A percentile compares a stretch with the other conserved stretches of the same genome.
phyloP scores from a whole-genome alignment of 2,888 invertebrate species.

The Apoda limacodes region DNA sequence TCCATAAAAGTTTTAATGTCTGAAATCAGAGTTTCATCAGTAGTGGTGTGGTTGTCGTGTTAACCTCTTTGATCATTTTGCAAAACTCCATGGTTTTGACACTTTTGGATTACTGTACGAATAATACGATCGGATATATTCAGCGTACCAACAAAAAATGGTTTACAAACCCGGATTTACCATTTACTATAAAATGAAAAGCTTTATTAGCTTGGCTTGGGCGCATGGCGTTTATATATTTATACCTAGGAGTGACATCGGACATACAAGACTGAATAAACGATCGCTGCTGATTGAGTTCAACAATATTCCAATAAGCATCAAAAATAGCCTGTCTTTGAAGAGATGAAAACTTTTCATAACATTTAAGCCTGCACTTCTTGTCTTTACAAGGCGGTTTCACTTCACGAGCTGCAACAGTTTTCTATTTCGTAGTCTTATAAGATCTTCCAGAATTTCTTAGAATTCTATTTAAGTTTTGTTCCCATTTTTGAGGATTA shows the following conservation, averaged over 20 bases:
- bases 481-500: constrained; percentile 15
- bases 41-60: constrained; percentile 16
- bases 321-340: too few relatives aligned
- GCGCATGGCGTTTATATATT: background rate
- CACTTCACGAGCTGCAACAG: constrained; percentile 14
- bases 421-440: constrained; percentile 13
- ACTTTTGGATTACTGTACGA: constrained; percentile 3
- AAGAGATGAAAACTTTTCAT: constrained; percentile 13
- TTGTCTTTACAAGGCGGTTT: too few relatives aligned
- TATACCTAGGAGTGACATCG: too few relatives aligned
- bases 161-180: constrained; percentile 12
- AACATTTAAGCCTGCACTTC: constrained; percentile 14
- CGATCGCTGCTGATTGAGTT: background rate
- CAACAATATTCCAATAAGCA: too few relatives aligned
- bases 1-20: too few relatives aligned
- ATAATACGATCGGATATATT: constrained; percentile 8
- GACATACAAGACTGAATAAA: constrained; percentile 1
- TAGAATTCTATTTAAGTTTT: constrained; percentile 14
- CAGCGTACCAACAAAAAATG: constrained; percentile 9
- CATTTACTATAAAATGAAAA: constrained; percentile 2
- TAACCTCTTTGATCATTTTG: constrained; percentile 17
- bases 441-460: constrained; percentile 16
- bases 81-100: constrained; percentile 8
- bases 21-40: constrained; percentile 16
- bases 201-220: constrained; percentile 3